Evolutionary conservation across 2,113 vertebrate genomes (phyloP).

Genomic region (Calcarius ornatus): DNA sequence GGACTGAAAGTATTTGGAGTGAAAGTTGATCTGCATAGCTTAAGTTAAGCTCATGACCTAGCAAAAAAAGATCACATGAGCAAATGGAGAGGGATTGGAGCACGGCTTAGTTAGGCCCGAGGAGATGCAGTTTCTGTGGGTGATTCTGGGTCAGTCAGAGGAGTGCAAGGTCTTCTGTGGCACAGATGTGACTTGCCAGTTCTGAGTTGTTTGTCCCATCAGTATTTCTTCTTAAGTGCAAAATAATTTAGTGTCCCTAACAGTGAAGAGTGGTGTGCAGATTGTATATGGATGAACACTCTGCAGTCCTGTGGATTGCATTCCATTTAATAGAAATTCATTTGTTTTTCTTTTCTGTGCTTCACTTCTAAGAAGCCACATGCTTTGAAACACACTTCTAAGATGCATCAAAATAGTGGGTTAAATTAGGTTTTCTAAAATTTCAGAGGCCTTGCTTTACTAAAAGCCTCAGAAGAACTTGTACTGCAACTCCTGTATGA

Average conservation of each 20-base stretch:
- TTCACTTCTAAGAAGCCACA: neutral
- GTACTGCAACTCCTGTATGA: neutral
- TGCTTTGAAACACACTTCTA: neutral
- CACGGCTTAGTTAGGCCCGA: neutral
- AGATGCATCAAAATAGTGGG: neutral
- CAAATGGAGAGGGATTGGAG: neutral
- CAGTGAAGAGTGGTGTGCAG: neutral
- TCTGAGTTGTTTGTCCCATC: neutral
- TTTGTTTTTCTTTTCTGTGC: neutral
- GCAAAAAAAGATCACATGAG: neutral
- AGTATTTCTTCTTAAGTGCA: neutral
- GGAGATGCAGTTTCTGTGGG: neutral
- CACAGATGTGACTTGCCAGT: neutral
- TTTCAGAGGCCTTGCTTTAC: neutral
- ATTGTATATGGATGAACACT: neutral
- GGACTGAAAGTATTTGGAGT: neutral
- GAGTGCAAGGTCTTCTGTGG: neutral
- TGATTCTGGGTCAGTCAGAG: rapidly evolving
- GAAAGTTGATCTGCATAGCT: slow-evolving; percentile 1
- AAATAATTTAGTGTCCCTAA: neutral
- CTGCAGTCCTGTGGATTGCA: neutral
- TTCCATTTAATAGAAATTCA: neutral
- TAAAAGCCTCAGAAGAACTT: neutral
- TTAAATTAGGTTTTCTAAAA: neutral
- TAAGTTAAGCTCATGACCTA: neutral